Evolutionary conservation across 1,140 invertebrate species (phyloP), one percentile per base, ranked within the genome.

Genomic region (Lordiphosa mommai): DNA sequence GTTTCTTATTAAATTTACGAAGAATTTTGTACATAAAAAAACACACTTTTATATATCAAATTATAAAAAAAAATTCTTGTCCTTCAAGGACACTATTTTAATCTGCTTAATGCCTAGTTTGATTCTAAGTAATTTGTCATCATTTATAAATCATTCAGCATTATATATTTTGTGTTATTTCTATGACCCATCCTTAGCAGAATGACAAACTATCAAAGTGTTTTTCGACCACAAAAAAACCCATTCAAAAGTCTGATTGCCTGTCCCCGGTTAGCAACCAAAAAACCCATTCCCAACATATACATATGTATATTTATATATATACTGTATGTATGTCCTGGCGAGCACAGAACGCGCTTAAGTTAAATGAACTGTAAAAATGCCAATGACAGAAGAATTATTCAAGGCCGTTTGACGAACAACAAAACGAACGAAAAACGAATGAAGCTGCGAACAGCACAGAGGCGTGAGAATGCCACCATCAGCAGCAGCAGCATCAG

Each of bases 281-380:
- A 36, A 64, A 17, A 47, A 30, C n/a, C 23, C 23, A 27, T 23
- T 5, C 20, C 6, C 20, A 23, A 23, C 20, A 4, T 5, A 23
- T 23, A 23, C 6, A 5, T 5, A 32, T 13, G 14, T 12, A 20
- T 36, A n/a, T n/a, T n/a, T n/a, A n/a, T n/a, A n/a, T n/a, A n/a
- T n/a, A n/a, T n/a, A n/a, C 33, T 29, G 10, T 14, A 32, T 23
- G 20, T 33, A 20, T 51, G 23, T 51, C 38, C 41, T 44, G 38
- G 4, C 27, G 20, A 29, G 4, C 10, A 4, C 33, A 32, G 64
- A 67, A 44, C 53, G 65, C 51, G 50, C 53, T 13, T 63, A 61
- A 79, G 79, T 79, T 79, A 84, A 85, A 74, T 85, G 79, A 85
- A 85, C 70, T 72, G 56, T 71, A 61, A 79, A 64, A 71, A 74